Evolutionary conservation across 2,888 invertebrate genomes (phyloP), one percentile per base, ranked within the genome.

Genomic region (Lasioglossum oenotherae): DNA sequence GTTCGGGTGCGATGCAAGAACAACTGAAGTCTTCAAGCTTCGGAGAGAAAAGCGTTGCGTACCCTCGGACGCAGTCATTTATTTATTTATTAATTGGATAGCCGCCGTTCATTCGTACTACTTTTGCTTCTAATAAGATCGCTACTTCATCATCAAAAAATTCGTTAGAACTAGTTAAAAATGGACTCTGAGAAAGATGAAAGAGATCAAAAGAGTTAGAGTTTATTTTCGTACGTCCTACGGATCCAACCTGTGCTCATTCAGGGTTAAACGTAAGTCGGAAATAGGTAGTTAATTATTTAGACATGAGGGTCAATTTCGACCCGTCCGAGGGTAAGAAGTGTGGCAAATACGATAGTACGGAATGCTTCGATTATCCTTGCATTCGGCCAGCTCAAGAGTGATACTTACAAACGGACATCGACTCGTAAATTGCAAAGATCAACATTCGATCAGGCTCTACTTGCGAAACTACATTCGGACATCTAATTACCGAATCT

Each of bases 401-500:
- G 1, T 69, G 5, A 74, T 80, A 81, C 75, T 85, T 87, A 85
- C 75, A 57, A 72, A 78, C 27, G 41, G 19, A 74, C 74, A 74
- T 71, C 69, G 77, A 86, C 80, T 60, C 6, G 23, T 73, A 81
- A 57, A 73, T 41, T 46, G 76, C 71, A 79, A 77, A 49, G 57
- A 74, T 82, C 46, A 60, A 49, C 8, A 23, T 53, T 44, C 23
- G 74, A 35, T 19, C 69, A 35, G 38, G 67, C 12, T 71, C 60
- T 81, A 76, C 16, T 69, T 41, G 78, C 67, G 69, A 80, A 80
- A 83, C 80, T 82, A 86, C 75, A 77, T n/a, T 31, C 64, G 64
- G 84, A 44, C 84, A 87, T 72, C 84, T 88, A 87, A 88, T 91
- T 90, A 88, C 87, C 91, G 84, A 90, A 74, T 77, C 38, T 81